Conservation (phyloP, 2,888 invertebrate genomes). For the Yponomeuta sedellus region DNA sequence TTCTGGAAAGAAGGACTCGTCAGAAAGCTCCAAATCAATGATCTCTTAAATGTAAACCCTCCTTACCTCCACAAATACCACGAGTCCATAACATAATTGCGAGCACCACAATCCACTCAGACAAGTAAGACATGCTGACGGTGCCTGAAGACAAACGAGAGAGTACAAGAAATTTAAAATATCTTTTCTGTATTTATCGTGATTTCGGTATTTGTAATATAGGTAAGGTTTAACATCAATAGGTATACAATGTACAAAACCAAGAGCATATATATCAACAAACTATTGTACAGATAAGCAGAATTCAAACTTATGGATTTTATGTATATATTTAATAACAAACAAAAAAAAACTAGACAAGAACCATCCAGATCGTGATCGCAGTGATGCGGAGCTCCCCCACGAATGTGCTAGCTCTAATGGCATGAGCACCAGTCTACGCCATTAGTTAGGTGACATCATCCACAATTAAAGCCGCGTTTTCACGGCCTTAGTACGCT, state of each 20-base stretch:
- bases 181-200: no score
- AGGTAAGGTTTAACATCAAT: no score
- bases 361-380: neutral
- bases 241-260: no score
- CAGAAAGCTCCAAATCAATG: neutral
- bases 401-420: neutral
- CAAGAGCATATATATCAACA: no score
- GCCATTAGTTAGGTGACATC: constrained; percentile 1
- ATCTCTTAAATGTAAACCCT: neutral
- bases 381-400: neutral
- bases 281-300: no score
- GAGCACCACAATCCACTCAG: constrained; percentile 28
- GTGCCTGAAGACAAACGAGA: no score
- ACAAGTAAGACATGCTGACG: constrained; percentile 27
- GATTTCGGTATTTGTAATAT: no score
- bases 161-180: no score
- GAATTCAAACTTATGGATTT: no score
- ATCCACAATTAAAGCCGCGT: neutral
- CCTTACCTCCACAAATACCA: constrained; percentile 17
- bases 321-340: no score
- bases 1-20: constrained; percentile 21
- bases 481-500: no score
- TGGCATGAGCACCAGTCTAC: neutral
- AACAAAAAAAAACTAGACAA: neutral
- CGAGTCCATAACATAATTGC: constrained; percentile 15